Base-by-base conservation (phyloP, 2,113 vertebrate species). In the Capreolus pygargus region DNA sequence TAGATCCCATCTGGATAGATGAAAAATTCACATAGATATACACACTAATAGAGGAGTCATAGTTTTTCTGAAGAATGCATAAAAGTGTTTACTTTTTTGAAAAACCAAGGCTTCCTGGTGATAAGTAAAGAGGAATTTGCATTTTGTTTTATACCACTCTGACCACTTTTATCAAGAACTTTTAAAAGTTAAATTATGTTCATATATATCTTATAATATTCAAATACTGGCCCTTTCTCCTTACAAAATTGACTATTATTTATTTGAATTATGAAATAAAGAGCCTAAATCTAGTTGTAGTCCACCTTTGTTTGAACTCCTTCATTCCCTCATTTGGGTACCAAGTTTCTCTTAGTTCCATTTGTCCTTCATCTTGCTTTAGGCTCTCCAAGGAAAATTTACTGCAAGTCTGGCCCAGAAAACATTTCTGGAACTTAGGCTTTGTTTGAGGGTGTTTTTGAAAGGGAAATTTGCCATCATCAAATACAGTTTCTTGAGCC, bases 401-500 rank as follows among this genome's bases (percentile, higher is more conserved):
- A 96, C 91, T 97, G 61, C 57, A 95, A 94, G 50, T 97, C 86
- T 98, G 97, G 95, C 93, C 89, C 95, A 95, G 94, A 91, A 97
- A 91, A 96, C 78, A 82, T 96, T 97, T 97, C 89, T 98, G 97
- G 95, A 97, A 97, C 94, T 97, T 96, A 89, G 83, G 94, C 93
- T 98, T 98, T 98, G 97, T 96, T 97, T 98, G 86, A 95, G 95
- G 88, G 95, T 96, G 95, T 97, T 98, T 98, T 95, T 97, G 95
- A 97, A 97, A 97, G 96, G 96, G 97, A 98, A 98, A 98, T 95
- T 97, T 97, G 96, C 97, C 95, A 93, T 98, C 93, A 93, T 97
- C 98, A 98, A 98, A 96, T 97, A 82, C 64, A 90, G 83, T 97
- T 97, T 98, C 78, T 96, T 47, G 91, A 96, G 97, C 96, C 96